Evolutionary conservation across 2,888 invertebrate species (phyloP).

Genomic region (Dryomyza anilis): DNA sequence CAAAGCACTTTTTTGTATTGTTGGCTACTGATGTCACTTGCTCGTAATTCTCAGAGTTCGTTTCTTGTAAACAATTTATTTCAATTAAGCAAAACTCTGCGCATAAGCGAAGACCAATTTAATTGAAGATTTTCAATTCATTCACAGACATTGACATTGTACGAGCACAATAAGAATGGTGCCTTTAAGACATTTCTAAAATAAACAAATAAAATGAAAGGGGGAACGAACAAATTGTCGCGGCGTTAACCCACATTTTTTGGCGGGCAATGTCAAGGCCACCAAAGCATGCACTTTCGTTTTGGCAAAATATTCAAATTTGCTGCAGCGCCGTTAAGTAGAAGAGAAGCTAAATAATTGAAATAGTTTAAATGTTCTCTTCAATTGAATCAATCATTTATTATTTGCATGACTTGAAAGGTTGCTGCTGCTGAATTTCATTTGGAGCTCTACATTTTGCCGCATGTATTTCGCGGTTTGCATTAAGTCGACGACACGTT

Average conservation of each 20-base stretch:
- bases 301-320: too few relatives aligned
- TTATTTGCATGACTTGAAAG: too few relatives aligned
- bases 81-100: constrained; percentile 2
- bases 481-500: too few relatives aligned
- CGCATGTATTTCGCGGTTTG: too few relatives aligned
- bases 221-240: not conserved
- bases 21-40: not conserved
- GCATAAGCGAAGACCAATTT: constrained; percentile 1
- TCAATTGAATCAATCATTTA: too few relatives aligned
- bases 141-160: too few relatives aligned
- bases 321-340: not conserved
- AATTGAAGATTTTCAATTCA: constrained; percentile 6
- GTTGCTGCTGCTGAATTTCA: too few relatives aligned
- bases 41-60: not conserved
- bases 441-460: not conserved
- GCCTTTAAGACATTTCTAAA: not conserved
- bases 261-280: constrained; percentile 9
- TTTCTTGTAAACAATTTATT: not conserved
- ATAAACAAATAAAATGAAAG: not conserved
- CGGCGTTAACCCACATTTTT: constrained; percentile 23
- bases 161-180: not conserved
- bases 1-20: too few relatives aligned
- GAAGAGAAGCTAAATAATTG: too few relatives aligned
- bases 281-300: not conserved
- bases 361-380: too few relatives aligned